Base-by-base conservation (phyloP, 2,797 vertebrate species). In the Platalea minor region DNA sequence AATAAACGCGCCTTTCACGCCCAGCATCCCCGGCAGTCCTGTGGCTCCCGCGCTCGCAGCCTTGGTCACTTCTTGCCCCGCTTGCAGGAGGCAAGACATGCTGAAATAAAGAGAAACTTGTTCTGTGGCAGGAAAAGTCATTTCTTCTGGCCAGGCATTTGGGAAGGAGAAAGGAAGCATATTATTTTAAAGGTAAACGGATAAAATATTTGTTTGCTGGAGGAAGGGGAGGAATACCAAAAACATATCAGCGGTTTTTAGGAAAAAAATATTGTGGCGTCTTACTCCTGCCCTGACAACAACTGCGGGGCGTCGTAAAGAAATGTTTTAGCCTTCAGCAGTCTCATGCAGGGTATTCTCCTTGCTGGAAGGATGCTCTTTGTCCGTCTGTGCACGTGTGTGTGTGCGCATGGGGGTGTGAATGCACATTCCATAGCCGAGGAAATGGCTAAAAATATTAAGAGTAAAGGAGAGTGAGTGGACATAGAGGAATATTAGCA, bases 151-250 rank as follows among this genome's bases (percentile, higher is more conserved):
- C 79, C 91, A 92, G 82, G 51, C 89, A 26, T 61, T 96, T 82
- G 90, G 93, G 78, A 85, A 96, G 95, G 85, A 97, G 80, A 88
- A 83, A 77, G 88, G 85, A 97, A 96, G 75, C 73, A 1, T 85
- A 85, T 89, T 95, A 79, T 92, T 83, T 91, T 81, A 51, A 96
- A 98, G 97, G 98, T 98, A 97, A 97, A 93, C 26, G 69, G 95
- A 94, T 96, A 95, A 97, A 96, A 88, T 95, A 60, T 82, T 95
- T 92, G 29, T 91, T 88, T 96, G 45, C 81, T 96, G 46, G 70
- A 95, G 82, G 72, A 93, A 86, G 68, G 45, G 90, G 81, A 96
- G 70, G 81, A 82, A 88, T 79, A 68, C 88, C 20, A 68, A 85
- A 91, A 74, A 35, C 19, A 2, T 33, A 12, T 20, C 33, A 37